Evolutionary conservation across 2,888 invertebrate species (phyloP), one percentile per base, ranked within the genome.

Genomic region (Nemotelus pantherinus): DNA sequence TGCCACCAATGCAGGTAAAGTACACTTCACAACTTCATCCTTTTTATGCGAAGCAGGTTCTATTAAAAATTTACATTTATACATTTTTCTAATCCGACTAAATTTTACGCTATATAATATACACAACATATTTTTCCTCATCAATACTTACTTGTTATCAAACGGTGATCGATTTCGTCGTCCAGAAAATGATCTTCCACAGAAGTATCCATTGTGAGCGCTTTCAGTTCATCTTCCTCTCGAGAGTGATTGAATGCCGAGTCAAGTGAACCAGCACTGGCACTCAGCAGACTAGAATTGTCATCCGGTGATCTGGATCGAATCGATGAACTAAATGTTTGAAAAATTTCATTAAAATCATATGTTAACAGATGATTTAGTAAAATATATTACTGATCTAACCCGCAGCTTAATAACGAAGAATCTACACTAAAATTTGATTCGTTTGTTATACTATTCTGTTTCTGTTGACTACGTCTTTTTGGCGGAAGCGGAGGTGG

Each of bases 211-310:
- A 90, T 90, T 6, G 81, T 82, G 74, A 91, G 87, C 48, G 89
- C 90, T 80, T 91, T 90, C 50, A 91, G 89, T 85, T 94, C 94
- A 82, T 92, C 92, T 83, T 94, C 95, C 82, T 94, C 93, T 78
- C 93, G 91, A n/a, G 95, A 95, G 83, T 93, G 93, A 87, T 96
- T 96, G 82, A 95, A 88, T 86, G 95, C 94, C 0, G 96, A 96
- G 86, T 96, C 95, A 82, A 95, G 88, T 82, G 96, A 96, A 75
- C 95, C 95, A 77, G 92, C 93, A 82, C 94, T 93, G 81, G 90
- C 90, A 79, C 90, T 90, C 77, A 91, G 87, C 80, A 92, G 88
- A 79, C 92, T 92, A 83, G 91, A 91, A 79, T 92, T 92, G 86
- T 92, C 92, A 85, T 92, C 92, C 25, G 92, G 92, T 39, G 92